phyloP scores from a whole-genome alignment of 1,140 invertebrate species.

The Coptotermes formosanus region DNA sequence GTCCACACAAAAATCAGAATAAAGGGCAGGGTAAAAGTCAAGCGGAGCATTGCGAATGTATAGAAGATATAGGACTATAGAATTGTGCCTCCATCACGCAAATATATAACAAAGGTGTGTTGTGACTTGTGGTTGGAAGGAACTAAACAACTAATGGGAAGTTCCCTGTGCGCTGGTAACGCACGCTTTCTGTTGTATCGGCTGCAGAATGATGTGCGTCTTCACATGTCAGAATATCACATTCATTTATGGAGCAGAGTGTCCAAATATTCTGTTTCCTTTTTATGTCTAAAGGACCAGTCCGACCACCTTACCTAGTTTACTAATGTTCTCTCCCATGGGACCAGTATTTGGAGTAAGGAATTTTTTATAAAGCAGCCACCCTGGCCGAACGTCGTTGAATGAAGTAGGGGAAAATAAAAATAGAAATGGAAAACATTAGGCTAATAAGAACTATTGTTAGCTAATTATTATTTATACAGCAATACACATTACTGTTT shows the following conservation, averaged over 20 bases:
- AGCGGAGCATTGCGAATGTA: constrained; percentile 8
- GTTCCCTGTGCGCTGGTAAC: background rate
- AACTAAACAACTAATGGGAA: background rate
- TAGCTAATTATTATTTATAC: no score
- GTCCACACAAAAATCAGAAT: background rate
- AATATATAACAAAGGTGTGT: background rate
- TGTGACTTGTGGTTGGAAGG: constrained; percentile 6
- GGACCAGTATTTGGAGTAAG: no score
- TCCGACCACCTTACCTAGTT: background rate
- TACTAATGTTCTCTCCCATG: background rate
- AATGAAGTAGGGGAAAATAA: no score
- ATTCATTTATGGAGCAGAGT: background rate
- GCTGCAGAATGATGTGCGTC: background rate
- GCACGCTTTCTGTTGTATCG: background rate
- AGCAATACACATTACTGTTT: no score
- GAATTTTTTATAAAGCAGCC: no score
- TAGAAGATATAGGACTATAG: background rate
- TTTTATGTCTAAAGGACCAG: background rate
- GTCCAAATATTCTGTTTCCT: background rate
- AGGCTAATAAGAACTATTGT: no score
- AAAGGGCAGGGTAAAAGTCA: background rate
- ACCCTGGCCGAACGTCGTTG: no score
- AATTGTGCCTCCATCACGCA: background rate
- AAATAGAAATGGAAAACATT: no score
- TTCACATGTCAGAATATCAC: background rate